Evolutionary conservation across 1,140 invertebrate species (phyloP), one percentile per base, ranked within the genome.

Genomic region (Arctopsyche grandis): DNA sequence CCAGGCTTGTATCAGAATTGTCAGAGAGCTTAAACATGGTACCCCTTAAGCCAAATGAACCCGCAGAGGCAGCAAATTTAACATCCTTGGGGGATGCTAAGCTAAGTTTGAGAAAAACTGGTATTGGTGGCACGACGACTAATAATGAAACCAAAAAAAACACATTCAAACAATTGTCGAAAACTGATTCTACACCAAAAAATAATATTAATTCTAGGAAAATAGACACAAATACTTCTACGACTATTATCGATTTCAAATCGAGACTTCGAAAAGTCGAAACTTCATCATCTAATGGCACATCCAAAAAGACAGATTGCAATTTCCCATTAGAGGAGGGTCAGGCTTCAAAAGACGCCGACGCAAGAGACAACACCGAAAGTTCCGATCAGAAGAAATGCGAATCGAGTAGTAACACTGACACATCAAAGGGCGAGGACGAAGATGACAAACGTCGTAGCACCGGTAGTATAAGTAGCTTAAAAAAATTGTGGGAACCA

Each of bases 401-500:
- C 4, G 90, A 91, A 77, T 89, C 87, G n/a, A 85, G 84, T n/a
- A 85, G 85, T 4, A 81, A 85, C 52, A 92, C 93, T 69, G 91
- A 83, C 5, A 84, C 83, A 38, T 63, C 77, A 24, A 81, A 80
- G 26, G 86, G 83, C 77, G 89, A 89, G 1, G 93, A 93, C n/a
- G 93, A 94, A 1, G 94, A 95, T 77, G 95, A 96, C 83, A 97
- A 97, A 85, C 89, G 96, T n/a, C 92, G 94, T 69, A 97, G 95
- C 85, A 97, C 95, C 43, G 96, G 96, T 70, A 97, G 95, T 87
- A 97, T 98, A 84, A 96, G 93, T 85, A 97, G 94, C 85, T 89
- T 98, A 81, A 97, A 97, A 85, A 96, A 96, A 86, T 87, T 98
- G 24, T 98, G 96, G 96, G 96, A 97, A 87, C 92, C 92, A 52